Conservation (phyloP, 2,797 vertebrate species). For the Enoplosus armatus region DNA sequence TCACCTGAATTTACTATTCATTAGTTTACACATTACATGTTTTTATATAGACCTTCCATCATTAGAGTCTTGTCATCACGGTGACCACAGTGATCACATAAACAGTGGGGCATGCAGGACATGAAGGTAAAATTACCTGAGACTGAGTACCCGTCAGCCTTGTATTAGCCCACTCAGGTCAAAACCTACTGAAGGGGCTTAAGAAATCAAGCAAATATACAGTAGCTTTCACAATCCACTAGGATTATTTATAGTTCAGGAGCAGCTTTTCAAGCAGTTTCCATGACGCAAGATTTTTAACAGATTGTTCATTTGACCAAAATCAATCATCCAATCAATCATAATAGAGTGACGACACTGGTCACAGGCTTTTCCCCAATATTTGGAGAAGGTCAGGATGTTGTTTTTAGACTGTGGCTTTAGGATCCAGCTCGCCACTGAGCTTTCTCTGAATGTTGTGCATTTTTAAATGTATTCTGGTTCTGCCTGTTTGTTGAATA, state of each 20-base stretch:
- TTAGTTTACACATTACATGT: not conserved
- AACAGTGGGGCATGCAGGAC: not conserved
- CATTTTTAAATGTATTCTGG: not conserved
- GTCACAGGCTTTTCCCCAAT: not conserved
- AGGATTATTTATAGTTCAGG: constrained; percentile 20
- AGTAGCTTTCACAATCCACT: constrained; percentile 3
- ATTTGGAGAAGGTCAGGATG: constrained; percentile 4
- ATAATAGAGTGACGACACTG: not conserved
- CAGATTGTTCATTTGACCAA: constrained; percentile 21
- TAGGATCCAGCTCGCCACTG: not conserved
- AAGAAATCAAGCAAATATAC: constrained; percentile 11
- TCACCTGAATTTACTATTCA: not conserved
- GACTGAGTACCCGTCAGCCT: not conserved
- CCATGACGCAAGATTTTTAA: constrained; percentile 7
- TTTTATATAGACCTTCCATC: not conserved
- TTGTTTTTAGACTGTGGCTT: constrained; percentile 21
- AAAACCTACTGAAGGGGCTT: not conserved
- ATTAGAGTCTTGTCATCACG: not conserved
- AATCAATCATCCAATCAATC: constrained; percentile 13
- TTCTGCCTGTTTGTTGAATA: too few species aligned
- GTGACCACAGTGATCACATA: not conserved
- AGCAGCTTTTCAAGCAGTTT: constrained; percentile 17
- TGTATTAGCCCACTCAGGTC: not conserved
- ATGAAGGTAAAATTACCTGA: not conserved
- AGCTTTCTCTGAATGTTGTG: not conserved